A percentile compares a stretch with the other conserved stretches of the same genome.
These are phyloP conservation scores for Alentia gelatinosa DNA, from an alignment of 2,888 invertebrate species.

Conservation along the genomic window DNA sequence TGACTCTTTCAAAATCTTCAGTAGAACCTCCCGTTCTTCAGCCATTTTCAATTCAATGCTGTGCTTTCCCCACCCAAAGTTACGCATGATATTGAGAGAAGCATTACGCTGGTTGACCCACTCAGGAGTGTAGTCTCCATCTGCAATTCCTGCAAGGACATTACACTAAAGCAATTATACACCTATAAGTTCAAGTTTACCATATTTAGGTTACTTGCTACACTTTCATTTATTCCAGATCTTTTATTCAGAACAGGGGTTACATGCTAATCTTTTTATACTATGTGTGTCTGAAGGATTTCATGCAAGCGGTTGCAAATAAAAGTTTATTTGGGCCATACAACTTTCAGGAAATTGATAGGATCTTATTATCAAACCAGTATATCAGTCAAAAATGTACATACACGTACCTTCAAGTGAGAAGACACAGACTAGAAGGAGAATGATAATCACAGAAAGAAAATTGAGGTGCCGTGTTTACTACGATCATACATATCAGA, in stretches of 20 bases:
- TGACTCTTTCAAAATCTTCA: not conserved
- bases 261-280: not conserved
- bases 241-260: not conserved
- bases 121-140: slow-evolving; percentile 20
- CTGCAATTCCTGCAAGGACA: slow-evolving; percentile 18
- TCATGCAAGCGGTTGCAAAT: not conserved
- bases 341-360: not conserved
- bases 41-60: slow-evolving; percentile 24
- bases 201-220: not conserved
- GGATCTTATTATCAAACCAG: no score
- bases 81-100: not conserved
- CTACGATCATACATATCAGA: not conserved
- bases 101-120: slow-evolving; percentile 32
- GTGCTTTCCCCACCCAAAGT: slow-evolving; percentile 35
- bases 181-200: not conserved
- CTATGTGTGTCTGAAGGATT: not conserved
- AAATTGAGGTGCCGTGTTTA: not conserved
- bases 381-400: not conserved
- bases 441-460: not conserved
- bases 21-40: not conserved
- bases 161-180: not conserved
- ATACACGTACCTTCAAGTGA: not conserved
- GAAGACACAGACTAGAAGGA: not conserved
- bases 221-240: not conserved
- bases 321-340: not conserved